Evolutionary conservation across 1,140 invertebrate species (phyloP).

Genomic region (Caenorhabditis briggsae): DNA sequence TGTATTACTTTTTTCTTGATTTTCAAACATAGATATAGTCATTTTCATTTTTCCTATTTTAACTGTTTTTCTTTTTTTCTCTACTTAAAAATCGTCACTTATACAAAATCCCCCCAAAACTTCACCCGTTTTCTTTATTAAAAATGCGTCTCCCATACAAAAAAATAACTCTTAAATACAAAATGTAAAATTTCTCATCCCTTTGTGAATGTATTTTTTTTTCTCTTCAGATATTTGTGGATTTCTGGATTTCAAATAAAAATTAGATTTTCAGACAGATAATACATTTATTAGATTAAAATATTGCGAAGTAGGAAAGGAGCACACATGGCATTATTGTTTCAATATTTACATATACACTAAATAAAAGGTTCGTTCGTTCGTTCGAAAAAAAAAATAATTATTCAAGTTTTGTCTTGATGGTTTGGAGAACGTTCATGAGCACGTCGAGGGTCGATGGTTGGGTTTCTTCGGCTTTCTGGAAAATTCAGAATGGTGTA

Average conservation of each 20-base stretch:
- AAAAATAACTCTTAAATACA: background rate
- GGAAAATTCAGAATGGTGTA: background rate
- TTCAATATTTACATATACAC: constrained; percentile 2
- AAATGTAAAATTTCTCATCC: background rate
- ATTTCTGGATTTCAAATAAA: background rate
- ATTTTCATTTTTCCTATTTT: background rate
- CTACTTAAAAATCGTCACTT: background rate
- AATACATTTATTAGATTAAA: constrained; percentile 50
- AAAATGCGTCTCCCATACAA: background rate
- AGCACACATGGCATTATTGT: constrained; percentile 2
- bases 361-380: background rate
- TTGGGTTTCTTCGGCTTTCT: constrained; percentile 29
- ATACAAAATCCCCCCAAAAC: constrained; percentile 17
- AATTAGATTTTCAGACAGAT: background rate
- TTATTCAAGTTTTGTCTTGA: constrained; percentile 61
- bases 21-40: constrained; percentile 26
- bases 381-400: background rate
- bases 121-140: no score
- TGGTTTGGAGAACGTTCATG: constrained; percentile 62
- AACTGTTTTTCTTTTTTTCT: background rate
- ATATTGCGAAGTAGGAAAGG: no score
- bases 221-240: background rate
- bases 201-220: background rate
- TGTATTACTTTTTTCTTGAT: background rate
- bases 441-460: constrained; percentile 65